Evolutionary conservation across 2,113 vertebrate species (phyloP).

Genomic region (Oryzias melastigma): DNA sequence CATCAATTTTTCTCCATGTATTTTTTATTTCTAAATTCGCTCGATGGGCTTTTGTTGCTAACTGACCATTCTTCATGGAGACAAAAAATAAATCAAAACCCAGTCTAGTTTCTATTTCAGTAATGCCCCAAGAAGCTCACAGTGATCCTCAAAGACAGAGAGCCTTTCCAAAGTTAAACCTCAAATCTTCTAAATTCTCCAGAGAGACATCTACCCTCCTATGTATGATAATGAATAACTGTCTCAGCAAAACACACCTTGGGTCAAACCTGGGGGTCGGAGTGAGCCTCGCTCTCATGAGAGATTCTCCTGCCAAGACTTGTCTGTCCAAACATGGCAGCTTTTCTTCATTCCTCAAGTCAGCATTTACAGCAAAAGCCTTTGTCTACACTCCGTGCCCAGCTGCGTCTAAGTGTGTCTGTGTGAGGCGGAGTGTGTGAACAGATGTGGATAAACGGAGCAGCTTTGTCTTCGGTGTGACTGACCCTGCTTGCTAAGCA

Average conservation of each 20-base stretch:
- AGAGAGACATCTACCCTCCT: constrained; percentile 41
- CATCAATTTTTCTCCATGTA: constrained; percentile 35
- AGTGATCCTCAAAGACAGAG: constrained; percentile 1
- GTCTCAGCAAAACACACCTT: constrained; percentile 50
- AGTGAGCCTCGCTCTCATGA: constrained; percentile 10
- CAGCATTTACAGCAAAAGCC: constrained; percentile 23
- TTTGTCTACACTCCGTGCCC: constrained; percentile 20
- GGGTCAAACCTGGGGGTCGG: constrained; percentile 18
- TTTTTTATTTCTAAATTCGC: constrained; percentile 53
- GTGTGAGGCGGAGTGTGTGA: background rate
- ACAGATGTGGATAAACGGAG: constrained; percentile 2
- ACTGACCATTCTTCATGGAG: constrained; percentile 51
- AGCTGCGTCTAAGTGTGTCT: background rate
- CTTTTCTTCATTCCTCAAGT: constrained; percentile 15
- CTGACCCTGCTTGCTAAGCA: constrained; percentile 31
- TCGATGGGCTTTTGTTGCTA: constrained; percentile 45
- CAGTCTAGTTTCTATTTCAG: no score
- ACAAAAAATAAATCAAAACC: constrained; percentile 36
- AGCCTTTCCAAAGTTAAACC: constrained; percentile 35
- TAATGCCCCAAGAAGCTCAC: no score
- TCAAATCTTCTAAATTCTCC: constrained; percentile 42
- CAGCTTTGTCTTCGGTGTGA: constrained; percentile 23
- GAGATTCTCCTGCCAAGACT: constrained; percentile 11
- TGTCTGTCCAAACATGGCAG: constrained; percentile 1
- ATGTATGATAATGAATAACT: constrained; percentile 69